Conservation (phyloP, 2,797 vertebrate genomes). For the Lophotriccus pileatus region DNA sequence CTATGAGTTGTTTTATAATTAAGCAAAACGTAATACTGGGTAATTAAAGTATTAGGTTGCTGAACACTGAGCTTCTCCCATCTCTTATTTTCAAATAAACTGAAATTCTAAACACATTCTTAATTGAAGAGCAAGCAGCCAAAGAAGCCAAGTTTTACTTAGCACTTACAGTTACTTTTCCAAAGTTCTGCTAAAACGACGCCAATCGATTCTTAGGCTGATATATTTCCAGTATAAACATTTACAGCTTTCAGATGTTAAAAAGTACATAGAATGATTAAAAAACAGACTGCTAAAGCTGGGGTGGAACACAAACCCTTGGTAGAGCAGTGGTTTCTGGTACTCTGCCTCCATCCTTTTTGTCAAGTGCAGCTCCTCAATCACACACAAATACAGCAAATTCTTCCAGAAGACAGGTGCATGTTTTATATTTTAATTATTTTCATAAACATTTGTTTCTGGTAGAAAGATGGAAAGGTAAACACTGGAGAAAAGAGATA, state of each 20-base stretch:
- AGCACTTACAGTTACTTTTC: neutral
- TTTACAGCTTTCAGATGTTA: neutral
- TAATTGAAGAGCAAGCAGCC: neutral
- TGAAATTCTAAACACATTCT: neutral
- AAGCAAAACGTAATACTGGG: neutral
- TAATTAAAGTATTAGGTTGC: slow-evolving; percentile 12
- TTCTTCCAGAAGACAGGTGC: neutral
- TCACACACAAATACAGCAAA: neutral
- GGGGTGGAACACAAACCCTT: neutral
- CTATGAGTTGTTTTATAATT: neutral
- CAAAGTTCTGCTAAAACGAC: neutral
- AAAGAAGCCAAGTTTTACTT: neutral
- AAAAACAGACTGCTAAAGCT: neutral
- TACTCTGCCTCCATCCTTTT: neutral
- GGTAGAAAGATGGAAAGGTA: neutral
- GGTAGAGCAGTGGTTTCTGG: neutral
- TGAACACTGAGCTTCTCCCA: neutral
- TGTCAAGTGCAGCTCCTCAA: neutral
- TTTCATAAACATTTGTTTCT: neutral
- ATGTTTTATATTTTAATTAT: neutral
- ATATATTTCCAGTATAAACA: neutral
- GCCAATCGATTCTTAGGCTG: neutral
- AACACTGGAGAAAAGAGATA: neutral
- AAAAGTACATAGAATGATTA: neutral
- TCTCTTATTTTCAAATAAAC: neutral